Conservation (phyloP, 30 jellyfish, hydroid and myxozoan species). For the Hydractinia echinata region DNA sequence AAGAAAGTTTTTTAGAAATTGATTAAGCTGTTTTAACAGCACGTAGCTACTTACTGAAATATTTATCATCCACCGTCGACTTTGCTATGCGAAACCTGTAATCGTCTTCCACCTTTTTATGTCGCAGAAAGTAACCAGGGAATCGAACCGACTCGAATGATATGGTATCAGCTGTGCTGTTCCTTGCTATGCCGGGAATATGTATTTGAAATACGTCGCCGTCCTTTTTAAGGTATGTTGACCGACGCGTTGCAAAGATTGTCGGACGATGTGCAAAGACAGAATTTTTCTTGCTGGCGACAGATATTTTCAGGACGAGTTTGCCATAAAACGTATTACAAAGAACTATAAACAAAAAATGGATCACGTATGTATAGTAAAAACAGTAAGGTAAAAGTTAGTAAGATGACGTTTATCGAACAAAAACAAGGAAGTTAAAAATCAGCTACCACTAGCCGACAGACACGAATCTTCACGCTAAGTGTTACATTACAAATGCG, state of each 20-base stretch:
- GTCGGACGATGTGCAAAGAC: constrained; percentile 23
- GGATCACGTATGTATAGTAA: no score
- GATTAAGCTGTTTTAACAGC: no score
- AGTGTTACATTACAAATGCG: no score
- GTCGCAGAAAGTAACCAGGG: constrained; percentile 83
- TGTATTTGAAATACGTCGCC: constrained; percentile 81
- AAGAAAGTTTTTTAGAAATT: no score
- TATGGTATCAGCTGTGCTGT: constrained; percentile 43
- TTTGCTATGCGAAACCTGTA: constrained; percentile 28
- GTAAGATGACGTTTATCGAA: no score
- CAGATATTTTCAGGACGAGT: constrained; percentile 26
- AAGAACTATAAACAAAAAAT: background rate
- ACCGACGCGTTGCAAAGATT: constrained; percentile 74
- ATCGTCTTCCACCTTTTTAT: constrained; percentile 12
- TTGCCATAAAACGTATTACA: constrained; percentile 28
- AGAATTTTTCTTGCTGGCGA: background rate
- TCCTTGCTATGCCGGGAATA: constrained; percentile 68
- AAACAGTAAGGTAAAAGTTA: no score
- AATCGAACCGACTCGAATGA: constrained; percentile 84
- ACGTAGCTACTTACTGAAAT: constrained; percentile 40
- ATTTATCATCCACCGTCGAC: constrained; percentile 5
- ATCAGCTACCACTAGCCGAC: no score
- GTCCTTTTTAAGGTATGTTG: constrained; percentile 57
- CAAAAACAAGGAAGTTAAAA: no score
- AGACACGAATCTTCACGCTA: no score